phyloP scores from a whole-genome alignment of 2,797 vertebrate genomes.

The Pelobates cultripes region DNA sequence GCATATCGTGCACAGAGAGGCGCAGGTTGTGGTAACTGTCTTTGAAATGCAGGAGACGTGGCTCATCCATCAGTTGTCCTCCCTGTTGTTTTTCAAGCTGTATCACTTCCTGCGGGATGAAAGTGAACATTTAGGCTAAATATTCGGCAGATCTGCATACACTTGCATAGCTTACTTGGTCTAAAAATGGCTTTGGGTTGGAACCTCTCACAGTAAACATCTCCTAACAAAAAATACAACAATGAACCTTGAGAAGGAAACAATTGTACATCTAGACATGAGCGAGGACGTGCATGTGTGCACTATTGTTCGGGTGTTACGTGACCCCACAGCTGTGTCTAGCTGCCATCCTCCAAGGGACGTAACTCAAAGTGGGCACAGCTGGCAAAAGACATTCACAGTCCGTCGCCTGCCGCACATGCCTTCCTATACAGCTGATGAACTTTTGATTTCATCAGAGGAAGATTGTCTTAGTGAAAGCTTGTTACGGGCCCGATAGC shows the following conservation, averaged over 20 bases:
- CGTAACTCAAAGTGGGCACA: conserved; percentile 27
- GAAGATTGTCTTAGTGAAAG: conserved; percentile 37
- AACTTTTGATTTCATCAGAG: conserved; percentile 34
- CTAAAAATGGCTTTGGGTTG: not conserved
- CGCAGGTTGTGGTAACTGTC: conserved; percentile 99
- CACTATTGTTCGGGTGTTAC: not conserved
- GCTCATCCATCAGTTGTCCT: conserved; percentile 95
- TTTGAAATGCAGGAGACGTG: conserved; percentile 94
- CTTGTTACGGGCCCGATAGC: conserved; percentile 24
- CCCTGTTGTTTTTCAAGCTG: conserved; percentile 97
- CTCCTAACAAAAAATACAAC: not conserved
- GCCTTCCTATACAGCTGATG: conserved; percentile 34
- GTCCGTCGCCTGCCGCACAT: not conserved
- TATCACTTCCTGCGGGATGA: conserved; percentile 86
- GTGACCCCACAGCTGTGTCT: conserved; percentile 21
- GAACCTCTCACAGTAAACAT: not conserved
- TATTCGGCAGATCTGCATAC: not conserved
- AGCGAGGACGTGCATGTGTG: not conserved
- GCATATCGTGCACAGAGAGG: conserved; percentile 96
- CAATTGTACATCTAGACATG: not conserved
- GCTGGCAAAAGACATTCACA: conserved; percentile 20
- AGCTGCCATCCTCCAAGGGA: conserved; percentile 13
- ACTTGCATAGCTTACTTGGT: not conserved
- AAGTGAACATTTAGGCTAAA: not conserved
- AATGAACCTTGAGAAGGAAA: not conserved